Base-by-base conservation (phyloP, 1,140 invertebrate species). In the Hyles euphorbiae region DNA sequence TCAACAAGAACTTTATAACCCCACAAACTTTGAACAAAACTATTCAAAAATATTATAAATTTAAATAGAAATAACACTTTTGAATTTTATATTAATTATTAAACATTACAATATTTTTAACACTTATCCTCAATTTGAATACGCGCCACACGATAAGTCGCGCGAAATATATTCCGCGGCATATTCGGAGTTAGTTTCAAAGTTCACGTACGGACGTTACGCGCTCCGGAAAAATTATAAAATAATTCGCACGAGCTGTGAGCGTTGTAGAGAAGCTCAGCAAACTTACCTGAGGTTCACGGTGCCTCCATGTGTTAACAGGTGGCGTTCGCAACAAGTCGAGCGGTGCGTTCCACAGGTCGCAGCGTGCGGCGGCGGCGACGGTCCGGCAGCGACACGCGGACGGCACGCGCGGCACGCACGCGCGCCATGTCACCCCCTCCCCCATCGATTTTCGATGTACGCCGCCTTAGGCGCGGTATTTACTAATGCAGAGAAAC, bases 271-370 rank as follows among this genome's bases (percentile, higher is more conserved):
- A 47, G 44, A 36, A 47, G 50, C 9, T 11, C 56, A 33, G 56
- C 36, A 12, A 67, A 71, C 81, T 83, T 73, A 87, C 83, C 83
- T 83, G 77, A 68, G 62, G 66, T 79, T 82, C 78, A 78, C 76
- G 77, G 72, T 59, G 74, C 72, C 74, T 78, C 82, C 81, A 85
- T 85, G 74, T 78, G 81, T 82, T 83, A 83, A 83, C 80, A 85
- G 82, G 83, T 87, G 82, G 78, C 70, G 70, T 70, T 83, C 67
- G 79, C 83, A 87, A 87, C 81, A 82, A 81, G 81, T 84, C 76
- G 61, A 58, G 70, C 68, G 54, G 66, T 60, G 58, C 72, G 72
- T 72, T 76, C 76, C 67, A 75, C 75, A 77, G 75, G 73, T 79
- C 78, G 72, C 66, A 67, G 76, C 79, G 81, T 83, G 79, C 83